phyloP scores from a whole-genome alignment of 2,888 invertebrate species.

The Ochropleura leucogaster region DNA sequence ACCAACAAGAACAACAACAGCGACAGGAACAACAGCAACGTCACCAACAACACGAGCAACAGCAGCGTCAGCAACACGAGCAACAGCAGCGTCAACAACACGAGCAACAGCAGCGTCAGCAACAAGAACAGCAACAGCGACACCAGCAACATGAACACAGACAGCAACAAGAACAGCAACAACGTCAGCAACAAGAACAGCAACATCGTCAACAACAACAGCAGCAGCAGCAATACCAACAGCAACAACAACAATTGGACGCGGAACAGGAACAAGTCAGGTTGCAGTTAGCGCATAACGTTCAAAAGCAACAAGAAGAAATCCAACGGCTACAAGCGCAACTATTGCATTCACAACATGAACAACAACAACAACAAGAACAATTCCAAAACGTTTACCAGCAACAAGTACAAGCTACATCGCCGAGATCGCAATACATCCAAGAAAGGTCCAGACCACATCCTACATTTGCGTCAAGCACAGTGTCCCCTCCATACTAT shows the following conservation, averaged over 20 bases:
- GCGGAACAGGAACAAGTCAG: conserved; percentile 85
- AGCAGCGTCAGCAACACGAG: conserved; percentile 62
- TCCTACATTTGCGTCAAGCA: conserved; percentile 77
- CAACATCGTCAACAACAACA: conserved; percentile 65
- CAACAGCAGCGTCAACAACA: conserved; percentile 62
- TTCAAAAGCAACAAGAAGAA: conserved; percentile 89
- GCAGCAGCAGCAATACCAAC: conserved; percentile 67
- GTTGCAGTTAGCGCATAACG: conserved; percentile 85
- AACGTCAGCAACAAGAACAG: conserved; percentile 63
- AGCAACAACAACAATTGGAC: conserved; percentile 77
- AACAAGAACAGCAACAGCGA: conserved; percentile 59
- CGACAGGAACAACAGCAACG: conserved; percentile 65
- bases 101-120: conserved; percentile 64
- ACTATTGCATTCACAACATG: conserved; percentile 81
- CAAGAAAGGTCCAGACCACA: conserved; percentile 84
- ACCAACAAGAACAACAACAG: conserved; percentile 46
- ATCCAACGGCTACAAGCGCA: conserved; percentile 87
- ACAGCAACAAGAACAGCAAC: conserved; percentile 65
- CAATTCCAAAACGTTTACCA: conserved; percentile 74
- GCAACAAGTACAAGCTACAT: conserved; percentile 79
- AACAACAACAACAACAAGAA: conserved; percentile 79
- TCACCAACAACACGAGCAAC: conserved; percentile 46
- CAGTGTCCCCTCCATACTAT: conserved; percentile 81
- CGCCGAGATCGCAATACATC: conserved; percentile 82
- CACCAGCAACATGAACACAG: conserved; percentile 60